Conservation (phyloP, 2,888 invertebrate species). For the Eilema sororculum region DNA sequence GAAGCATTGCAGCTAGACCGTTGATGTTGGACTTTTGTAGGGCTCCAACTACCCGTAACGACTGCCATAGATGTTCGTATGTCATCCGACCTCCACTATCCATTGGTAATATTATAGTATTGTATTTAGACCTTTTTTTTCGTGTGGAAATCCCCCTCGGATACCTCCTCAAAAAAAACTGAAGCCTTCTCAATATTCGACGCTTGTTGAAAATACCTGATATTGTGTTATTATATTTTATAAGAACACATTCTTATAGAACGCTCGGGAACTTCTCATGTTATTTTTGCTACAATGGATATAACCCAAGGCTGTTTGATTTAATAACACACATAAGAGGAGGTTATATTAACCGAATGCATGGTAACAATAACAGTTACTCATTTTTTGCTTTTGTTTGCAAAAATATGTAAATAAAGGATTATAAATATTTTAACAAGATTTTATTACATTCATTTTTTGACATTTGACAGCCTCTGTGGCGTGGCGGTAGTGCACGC, state of each 20-base stretch:
- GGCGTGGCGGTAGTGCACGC: too few species aligned
- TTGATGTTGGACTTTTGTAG: too few species aligned
- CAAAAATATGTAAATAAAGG: background rate
- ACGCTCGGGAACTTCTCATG: background rate
- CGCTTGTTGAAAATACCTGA: background rate
- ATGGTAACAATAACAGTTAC: background rate
- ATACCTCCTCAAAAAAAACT: background rate
- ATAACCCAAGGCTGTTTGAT: background rate
- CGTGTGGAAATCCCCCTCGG: too few species aligned
- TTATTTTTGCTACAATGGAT: background rate
- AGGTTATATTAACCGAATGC: background rate
- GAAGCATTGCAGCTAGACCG: too few species aligned
- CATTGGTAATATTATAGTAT: too few species aligned
- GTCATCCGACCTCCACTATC: too few species aligned
- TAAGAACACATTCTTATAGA: background rate
- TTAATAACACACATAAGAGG: slow-evolving; percentile 5
- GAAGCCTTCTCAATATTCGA: slow-evolving; percentile 1
- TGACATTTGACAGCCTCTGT: too few species aligned
- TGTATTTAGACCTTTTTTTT: too few species aligned
- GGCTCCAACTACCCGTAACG: too few species aligned
- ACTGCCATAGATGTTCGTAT: too few species aligned
- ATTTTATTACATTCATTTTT: background rate
- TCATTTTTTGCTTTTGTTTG: slow-evolving; percentile 3
- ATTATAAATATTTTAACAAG: background rate
- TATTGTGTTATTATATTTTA: background rate